Conservation (phyloP, 2,113 vertebrate species). For the Peucedramus taeniatus region DNA sequence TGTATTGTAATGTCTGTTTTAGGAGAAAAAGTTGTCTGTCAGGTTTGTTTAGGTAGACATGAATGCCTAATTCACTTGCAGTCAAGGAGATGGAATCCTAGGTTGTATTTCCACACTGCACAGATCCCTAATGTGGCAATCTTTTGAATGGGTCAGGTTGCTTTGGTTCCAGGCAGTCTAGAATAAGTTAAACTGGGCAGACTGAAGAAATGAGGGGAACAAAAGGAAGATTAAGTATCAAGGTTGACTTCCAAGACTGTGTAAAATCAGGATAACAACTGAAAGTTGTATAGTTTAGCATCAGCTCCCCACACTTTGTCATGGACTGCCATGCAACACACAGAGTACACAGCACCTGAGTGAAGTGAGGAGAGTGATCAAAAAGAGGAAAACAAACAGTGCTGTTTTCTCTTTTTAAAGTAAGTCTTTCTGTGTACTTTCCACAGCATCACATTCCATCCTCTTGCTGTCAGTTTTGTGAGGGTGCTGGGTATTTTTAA, state of each 20-base stretch:
- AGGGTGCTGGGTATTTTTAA: neutral
- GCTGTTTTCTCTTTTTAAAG: neutral
- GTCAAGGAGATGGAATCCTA: neutral
- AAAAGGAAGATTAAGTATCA: constrained; percentile 19
- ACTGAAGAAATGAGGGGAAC: neutral
- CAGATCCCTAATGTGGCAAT: neutral
- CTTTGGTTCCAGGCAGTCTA: constrained; percentile 6
- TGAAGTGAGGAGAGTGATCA: neutral
- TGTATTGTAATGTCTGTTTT: neutral
- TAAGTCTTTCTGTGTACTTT: neutral
- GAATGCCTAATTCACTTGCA: neutral
- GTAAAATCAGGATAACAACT: neutral
- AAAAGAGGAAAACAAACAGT: neutral
- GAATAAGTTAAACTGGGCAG: neutral
- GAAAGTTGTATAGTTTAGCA: neutral
- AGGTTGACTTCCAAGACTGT: neutral
- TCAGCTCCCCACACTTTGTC: neutral
- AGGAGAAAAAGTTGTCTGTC: constrained; percentile 7
- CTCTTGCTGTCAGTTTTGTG: neutral
- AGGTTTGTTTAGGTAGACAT: neutral
- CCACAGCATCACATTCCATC: neutral
- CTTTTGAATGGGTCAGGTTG: neutral
- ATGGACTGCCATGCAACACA: neutral
- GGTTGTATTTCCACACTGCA: neutral
- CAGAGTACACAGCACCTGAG: neutral